These are phyloP conservation scores for Tragelaphus scriptus DNA, from an alignment of 2,113 vertebrate species.

Conservation along the genomic window DNA sequence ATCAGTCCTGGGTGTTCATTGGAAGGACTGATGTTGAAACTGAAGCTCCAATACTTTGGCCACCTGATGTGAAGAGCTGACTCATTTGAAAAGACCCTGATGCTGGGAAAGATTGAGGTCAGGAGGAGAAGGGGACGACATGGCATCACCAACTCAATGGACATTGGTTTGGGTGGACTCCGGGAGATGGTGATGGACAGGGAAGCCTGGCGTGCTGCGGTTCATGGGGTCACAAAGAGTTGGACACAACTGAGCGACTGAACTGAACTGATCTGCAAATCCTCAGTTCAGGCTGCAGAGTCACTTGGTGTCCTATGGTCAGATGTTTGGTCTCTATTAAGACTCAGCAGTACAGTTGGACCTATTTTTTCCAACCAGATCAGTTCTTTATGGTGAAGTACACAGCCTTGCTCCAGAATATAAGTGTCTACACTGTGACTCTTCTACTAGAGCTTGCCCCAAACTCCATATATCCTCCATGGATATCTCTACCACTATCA, in stretches of 20 bases:
- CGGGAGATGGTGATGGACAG: not conserved
- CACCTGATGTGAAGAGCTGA: not conserved
- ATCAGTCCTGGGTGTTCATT: not conserved
- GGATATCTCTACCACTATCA: not conserved
- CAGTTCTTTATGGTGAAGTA: not conserved
- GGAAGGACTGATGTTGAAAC: not conserved
- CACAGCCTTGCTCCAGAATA: not conserved
- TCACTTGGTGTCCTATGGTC: not conserved
- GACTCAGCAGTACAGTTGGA: not conserved
- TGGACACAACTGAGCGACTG: not conserved
- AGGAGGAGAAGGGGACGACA: not conserved
- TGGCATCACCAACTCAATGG: not conserved
- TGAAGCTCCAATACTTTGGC: not conserved
- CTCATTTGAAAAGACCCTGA: not conserved
- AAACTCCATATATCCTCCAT: not conserved
- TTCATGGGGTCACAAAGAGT: not conserved
- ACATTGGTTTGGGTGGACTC: not conserved
- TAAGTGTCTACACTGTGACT: not conserved
- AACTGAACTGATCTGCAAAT: not conserved
- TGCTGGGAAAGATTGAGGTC: not conserved
- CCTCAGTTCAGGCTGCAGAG: not conserved
- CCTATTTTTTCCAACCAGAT: not conserved
- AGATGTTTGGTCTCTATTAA: not conserved
- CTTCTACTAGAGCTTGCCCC: not conserved
- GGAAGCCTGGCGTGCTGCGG: rapidly evolving